Evolutionary conservation across 2,888 invertebrate genomes (phyloP).

Genomic region (Limnephilus marmoratus): DNA sequence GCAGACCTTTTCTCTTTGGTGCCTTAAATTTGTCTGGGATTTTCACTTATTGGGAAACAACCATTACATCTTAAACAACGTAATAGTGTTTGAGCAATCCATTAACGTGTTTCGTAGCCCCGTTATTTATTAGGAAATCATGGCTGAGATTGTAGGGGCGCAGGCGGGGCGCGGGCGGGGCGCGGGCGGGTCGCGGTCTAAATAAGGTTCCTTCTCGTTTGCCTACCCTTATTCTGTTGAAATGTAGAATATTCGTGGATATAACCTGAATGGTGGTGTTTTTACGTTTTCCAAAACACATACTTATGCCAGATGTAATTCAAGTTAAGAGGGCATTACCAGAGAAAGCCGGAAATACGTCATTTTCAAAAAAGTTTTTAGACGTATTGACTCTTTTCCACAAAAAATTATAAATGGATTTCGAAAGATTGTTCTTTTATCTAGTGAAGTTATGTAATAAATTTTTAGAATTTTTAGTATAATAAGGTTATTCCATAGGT

Average conservation of each 20-base stretch:
- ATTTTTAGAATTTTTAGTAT: no score
- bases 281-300: neutral
- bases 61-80: conserved; percentile 58
- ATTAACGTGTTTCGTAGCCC: conserved; percentile 55
- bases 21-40: neutral
- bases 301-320: neutral
- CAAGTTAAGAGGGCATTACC: no score
- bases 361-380: no score
- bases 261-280: neutral
- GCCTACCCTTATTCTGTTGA: conserved; percentile 4
- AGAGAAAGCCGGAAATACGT: no score
- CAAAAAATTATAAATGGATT: no score
- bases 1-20: neutral
- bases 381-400: no score
- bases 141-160: conserved; percentile 37
- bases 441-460: no score
- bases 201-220: neutral
- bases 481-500: no score
- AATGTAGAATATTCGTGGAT: neutral
- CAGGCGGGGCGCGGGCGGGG: neutral
- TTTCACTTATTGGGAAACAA: neutral
- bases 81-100: conserved; percentile 53
- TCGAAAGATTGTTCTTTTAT: no score
- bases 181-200: neutral
- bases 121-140: conserved; percentile 50